Conservation (phyloP, 2,888 invertebrate genomes). For the Luffia ferchaultella region DNA sequence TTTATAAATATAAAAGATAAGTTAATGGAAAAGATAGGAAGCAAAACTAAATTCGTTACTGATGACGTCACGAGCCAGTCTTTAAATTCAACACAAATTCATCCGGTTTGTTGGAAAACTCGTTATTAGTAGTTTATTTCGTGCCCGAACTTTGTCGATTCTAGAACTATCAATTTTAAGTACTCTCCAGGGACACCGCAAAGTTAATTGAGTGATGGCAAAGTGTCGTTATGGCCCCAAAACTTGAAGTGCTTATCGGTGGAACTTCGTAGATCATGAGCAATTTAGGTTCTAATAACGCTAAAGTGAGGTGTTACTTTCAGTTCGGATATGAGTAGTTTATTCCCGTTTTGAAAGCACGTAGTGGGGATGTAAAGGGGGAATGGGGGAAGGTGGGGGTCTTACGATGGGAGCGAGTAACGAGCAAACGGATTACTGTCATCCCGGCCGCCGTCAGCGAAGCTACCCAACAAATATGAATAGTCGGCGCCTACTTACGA, state of each 20-base stretch:
- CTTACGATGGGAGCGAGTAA: conserved; percentile 2
- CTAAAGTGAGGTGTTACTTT: conserved; percentile 3
- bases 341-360: neutral
- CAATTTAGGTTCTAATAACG: conserved; percentile 7
- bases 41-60: too few species aligned
- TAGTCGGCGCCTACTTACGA: conserved; percentile 13
- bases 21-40: too few species aligned
- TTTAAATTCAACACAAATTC: neutral
- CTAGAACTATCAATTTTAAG: neutral
- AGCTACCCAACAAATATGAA: conserved; percentile 13
- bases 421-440: conserved; percentile 7
- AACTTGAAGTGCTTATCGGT: neutral
- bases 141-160: neutral
- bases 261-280: conserved; percentile 7
- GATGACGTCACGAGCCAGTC: too few species aligned
- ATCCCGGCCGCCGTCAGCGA: neutral
- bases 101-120: neutral
- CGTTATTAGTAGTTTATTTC: neutral
- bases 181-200: neutral
- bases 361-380: neutral
- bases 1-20: too few species aligned
- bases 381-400: neutral
- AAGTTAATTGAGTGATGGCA: neutral
- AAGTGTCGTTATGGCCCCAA: neutral
- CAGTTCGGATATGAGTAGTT: conserved; percentile 3